Evolutionary conservation across 2,113 vertebrate species (phyloP).

Genomic region (Cebus imitator): DNA sequence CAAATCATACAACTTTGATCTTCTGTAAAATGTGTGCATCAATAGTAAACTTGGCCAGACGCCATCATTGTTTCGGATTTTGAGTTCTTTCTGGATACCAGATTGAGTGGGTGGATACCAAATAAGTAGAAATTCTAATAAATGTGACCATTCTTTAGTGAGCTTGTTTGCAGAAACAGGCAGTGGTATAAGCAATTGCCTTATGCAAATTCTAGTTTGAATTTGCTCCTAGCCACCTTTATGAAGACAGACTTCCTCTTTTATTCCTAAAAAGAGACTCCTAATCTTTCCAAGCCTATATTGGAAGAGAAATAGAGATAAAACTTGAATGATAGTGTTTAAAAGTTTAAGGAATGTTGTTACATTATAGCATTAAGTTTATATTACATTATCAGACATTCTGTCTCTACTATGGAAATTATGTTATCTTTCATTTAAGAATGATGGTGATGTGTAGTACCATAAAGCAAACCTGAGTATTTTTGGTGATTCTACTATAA

Average conservation of each 20-base stretch:
- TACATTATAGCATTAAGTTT: background rate
- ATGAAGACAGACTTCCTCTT: background rate
- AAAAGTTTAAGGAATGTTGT: constrained; percentile 2
- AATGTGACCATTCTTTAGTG: background rate
- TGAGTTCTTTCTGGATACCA: background rate
- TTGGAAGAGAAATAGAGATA: background rate
- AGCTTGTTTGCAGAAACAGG: background rate
- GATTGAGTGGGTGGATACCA: background rate
- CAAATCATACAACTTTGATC: background rate
- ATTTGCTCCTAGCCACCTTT: background rate
- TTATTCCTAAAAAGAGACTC: background rate
- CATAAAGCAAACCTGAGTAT: background rate
- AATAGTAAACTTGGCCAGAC: background rate
- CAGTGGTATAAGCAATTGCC: background rate
- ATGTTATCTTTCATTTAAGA: background rate
- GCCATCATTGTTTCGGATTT: background rate
- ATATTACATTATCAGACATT: background rate
- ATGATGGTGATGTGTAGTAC: background rate
- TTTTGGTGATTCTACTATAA: background rate
- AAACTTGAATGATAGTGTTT: background rate
- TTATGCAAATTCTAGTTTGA: background rate
- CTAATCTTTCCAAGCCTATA: background rate
- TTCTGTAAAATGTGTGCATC: background rate
- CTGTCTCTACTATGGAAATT: background rate
- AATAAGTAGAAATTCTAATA: background rate